These are phyloP conservation scores for Anthopleura sola DNA, from an alignment of 64 coral and sea anemone genomes.

Conservation along the genomic window DNA sequence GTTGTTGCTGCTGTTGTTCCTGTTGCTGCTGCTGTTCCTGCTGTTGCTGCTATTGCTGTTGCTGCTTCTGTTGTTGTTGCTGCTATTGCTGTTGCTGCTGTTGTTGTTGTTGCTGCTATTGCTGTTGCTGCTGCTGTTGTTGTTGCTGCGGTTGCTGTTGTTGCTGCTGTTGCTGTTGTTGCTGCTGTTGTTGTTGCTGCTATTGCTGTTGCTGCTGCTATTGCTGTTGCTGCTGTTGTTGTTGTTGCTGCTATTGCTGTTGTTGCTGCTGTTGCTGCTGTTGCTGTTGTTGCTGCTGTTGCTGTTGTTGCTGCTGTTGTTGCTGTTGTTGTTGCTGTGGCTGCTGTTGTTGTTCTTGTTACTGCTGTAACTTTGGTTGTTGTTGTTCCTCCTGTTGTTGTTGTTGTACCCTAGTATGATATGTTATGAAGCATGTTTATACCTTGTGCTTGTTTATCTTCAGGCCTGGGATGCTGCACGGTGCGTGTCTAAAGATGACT, in stretches of 20 bases:
- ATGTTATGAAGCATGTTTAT: too few species aligned
- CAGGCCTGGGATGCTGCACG: constrained; percentile 83
- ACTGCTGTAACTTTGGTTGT: not conserved
- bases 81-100: too few species aligned
- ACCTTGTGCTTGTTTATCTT: not conserved
- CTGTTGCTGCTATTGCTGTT: too few species aligned
- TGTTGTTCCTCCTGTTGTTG: too few species aligned
- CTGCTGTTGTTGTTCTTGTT: not conserved
- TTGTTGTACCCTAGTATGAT: too few species aligned
- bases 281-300: not conserved
- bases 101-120: too few species aligned
- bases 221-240: not conserved
- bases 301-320: not conserved
- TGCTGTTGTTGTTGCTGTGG: not conserved
- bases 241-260: not conserved
- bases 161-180: not conserved
- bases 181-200: too few species aligned
- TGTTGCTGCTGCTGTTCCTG: too few species aligned
- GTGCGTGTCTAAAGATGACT: constrained; percentile 98
- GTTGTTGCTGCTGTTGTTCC: too few species aligned
- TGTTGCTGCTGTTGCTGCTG: not conserved
- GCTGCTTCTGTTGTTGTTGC: too few species aligned
- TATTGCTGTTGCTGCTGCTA: not conserved
- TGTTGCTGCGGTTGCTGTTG: not conserved
- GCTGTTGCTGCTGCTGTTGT: not conserved